These are phyloP conservation scores for Enteromius treurensis DNA, from an alignment of 2,797 vertebrate genomes.

Conservation along the genomic window DNA sequence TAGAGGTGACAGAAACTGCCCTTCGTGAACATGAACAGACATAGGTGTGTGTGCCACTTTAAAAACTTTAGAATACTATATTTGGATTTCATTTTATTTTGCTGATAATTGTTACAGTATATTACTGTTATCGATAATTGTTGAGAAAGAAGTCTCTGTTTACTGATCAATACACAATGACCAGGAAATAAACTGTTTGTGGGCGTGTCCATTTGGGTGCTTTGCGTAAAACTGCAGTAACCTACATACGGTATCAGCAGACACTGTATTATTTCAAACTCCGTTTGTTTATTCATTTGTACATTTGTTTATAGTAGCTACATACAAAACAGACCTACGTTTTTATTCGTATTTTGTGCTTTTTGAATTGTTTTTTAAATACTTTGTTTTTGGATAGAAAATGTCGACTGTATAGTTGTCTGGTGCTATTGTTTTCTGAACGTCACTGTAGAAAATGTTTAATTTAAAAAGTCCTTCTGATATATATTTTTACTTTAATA, in stretches of 20 bases:
- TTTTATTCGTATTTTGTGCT: neutral
- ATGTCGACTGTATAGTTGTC: neutral
- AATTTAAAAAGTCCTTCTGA: neutral
- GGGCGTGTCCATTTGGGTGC: neutral
- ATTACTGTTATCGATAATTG: neutral
- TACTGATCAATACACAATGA: neutral
- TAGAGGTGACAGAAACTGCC: constrained; percentile 42
- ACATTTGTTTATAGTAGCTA: neutral
- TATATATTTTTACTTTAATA: neutral
- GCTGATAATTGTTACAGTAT: neutral
- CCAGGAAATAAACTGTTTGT: neutral
- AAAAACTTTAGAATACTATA: neutral
- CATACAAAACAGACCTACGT: neutral
- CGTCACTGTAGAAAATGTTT: neutral
- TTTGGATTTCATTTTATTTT: neutral
- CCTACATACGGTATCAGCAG: neutral
- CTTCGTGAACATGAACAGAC: constrained; percentile 33
- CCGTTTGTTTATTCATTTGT: neutral
- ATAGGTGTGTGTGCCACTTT: neutral
- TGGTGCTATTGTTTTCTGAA: neutral
- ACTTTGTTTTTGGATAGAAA: neutral
- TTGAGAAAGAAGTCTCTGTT: neutral
- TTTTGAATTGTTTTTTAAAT: neutral
- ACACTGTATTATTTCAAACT: neutral
- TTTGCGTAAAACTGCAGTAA: neutral